These are phyloP conservation scores for Rhynchophorus ferrugineus DNA, from an alignment of 1,140 invertebrate genomes.

Conservation along the genomic window DNA sequence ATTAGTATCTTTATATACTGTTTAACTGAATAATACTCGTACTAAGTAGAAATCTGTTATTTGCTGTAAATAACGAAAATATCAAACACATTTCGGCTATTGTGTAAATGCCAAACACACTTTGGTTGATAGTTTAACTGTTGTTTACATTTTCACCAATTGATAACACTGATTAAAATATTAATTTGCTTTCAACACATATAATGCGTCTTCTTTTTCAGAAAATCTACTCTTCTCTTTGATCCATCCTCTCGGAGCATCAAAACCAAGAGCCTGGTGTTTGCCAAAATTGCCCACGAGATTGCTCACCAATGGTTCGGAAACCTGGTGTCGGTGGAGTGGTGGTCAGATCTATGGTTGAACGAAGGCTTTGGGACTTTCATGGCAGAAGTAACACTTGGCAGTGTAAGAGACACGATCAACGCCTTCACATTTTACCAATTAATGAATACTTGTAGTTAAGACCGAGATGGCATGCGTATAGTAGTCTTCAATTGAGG, in stretches of 20 bases:
- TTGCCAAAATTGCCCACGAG: constrained; percentile 31
- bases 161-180: too few relatives aligned
- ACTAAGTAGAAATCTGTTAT: too few relatives aligned
- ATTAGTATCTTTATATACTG: too few relatives aligned
- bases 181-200: too few relatives aligned
- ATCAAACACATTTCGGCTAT: too few relatives aligned
- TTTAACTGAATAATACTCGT: too few relatives aligned
- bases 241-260: constrained; percentile 28
- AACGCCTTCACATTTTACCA: not conserved
- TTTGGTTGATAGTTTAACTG: too few relatives aligned
- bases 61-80: too few relatives aligned
- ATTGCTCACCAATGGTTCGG: constrained; percentile 65
- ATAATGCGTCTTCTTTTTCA: constrained; percentile 18
- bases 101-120: too few relatives aligned
- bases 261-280: constrained; percentile 30
- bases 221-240: constrained; percentile 31
- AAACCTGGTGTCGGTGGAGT: constrained; percentile 54
- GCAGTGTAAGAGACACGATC: constrained; percentile 21
- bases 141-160: too few relatives aligned
- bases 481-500: constrained; percentile 29
- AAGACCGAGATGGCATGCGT: constrained; percentile 30
- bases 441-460: constrained; percentile 22
- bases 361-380: constrained; percentile 60
- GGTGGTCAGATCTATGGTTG: constrained; percentile 64
- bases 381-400: constrained; percentile 29